These are phyloP conservation scores for Reticulitermes lucifugus DNA, from an alignment of 2,888 invertebrate species.

Conservation along the genomic window DNA sequence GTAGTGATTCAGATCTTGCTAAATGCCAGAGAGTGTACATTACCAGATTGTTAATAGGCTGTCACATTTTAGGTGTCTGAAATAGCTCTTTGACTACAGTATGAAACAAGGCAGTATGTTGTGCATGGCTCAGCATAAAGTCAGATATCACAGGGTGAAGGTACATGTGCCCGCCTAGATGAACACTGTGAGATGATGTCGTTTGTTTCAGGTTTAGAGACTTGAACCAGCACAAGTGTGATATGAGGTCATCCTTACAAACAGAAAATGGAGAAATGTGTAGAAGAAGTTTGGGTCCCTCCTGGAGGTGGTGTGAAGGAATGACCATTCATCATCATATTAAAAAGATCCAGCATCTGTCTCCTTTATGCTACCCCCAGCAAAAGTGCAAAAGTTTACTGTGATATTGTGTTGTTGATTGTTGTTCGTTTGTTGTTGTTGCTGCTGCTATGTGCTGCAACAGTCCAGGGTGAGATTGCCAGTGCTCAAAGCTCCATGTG, in stretches of 20 bases:
- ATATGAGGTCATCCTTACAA: slow-evolving; percentile 21
- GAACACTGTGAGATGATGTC: neutral
- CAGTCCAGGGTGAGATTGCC: neutral
- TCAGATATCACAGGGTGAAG: too few species aligned
- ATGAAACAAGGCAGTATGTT: too few species aligned
- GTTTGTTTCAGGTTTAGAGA: slow-evolving; percentile 16
- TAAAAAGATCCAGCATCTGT: neutral
- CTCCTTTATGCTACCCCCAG: slow-evolving; percentile 36
- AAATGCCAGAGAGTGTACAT: too few species aligned
- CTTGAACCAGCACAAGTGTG: slow-evolving; percentile 11
- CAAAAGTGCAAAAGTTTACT: slow-evolving; percentile 47
- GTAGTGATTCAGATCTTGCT: too few species aligned
- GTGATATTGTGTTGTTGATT: slow-evolving; percentile 51
- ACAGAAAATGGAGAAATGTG: slow-evolving; percentile 2
- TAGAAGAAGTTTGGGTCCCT: slow-evolving; percentile 24
- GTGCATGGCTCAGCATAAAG: too few species aligned
- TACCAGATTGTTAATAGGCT: too few species aligned
- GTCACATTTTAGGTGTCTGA: too few species aligned
- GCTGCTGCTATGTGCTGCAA: neutral
- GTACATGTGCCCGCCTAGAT: too few species aligned
- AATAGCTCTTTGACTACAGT: too few species aligned
- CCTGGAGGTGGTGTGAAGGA: slow-evolving; percentile 36
- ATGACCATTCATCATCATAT: too few species aligned
- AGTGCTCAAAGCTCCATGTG: neutral
- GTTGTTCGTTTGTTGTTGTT: slow-evolving; percentile 34